A percentile compares a stretch with the other conserved stretches of the same genome.
Conservation (phyloP, 2,797 vertebrate species). For the Loris lydekkerianus region DNA sequence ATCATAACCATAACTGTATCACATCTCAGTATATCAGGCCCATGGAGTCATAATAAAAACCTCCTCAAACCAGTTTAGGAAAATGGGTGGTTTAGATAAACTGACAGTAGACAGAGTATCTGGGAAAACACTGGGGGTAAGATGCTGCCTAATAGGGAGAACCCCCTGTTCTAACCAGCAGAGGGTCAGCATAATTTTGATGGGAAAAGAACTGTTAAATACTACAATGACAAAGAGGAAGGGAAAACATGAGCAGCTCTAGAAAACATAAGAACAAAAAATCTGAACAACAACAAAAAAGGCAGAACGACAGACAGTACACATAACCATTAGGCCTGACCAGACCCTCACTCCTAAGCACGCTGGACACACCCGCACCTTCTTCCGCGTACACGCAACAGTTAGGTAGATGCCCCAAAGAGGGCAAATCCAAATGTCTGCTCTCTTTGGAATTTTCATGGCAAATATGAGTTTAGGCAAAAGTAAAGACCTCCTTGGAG, state of each 20-base stretch:
- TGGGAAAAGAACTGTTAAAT: conserved; percentile 21
- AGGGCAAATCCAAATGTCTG: conserved; percentile 48
- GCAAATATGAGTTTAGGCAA: conserved; percentile 38
- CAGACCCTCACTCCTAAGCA: background rate
- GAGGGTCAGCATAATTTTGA: background rate
- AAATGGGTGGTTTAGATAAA: background rate
- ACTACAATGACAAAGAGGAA: background rate
- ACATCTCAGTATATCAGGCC: background rate
- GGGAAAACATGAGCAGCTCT: conserved; percentile 21
- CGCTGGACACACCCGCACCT: accelerated
- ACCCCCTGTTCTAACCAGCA: background rate
- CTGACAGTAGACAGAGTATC: background rate
- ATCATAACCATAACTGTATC: too few species aligned
- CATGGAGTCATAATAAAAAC: background rate
- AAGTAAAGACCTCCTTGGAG: background rate
- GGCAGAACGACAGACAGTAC: background rate
- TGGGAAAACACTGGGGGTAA: background rate
- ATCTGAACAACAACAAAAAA: background rate
- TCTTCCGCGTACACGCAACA: background rate
- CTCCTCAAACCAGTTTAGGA: background rate
- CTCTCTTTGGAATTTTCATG: conserved; percentile 74
- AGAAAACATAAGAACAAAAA: conserved; percentile 51
- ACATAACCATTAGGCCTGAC: background rate
- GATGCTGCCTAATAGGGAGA: background rate
- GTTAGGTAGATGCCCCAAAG: conserved; percentile 21